These are phyloP conservation scores for Lapara coniferarum DNA, from an alignment of 2,888 invertebrate species.

Conservation along the genomic window DNA sequence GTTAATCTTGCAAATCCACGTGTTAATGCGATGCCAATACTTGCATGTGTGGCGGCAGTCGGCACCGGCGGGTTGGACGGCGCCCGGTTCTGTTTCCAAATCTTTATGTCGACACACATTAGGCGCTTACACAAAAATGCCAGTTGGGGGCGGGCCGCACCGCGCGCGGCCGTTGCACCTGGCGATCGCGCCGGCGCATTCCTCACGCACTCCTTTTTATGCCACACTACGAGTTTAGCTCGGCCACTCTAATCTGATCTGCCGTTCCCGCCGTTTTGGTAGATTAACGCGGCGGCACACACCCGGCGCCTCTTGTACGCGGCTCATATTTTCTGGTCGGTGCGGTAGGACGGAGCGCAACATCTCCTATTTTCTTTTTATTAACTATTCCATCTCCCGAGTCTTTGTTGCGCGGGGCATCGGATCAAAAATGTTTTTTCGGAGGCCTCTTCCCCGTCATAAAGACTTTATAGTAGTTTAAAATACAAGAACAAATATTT, in stretches of 20 bases:
- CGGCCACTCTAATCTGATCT: constrained; percentile 62
- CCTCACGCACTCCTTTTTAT: constrained; percentile 82
- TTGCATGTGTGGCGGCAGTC: constrained; percentile 32
- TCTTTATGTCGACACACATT: constrained; percentile 63
- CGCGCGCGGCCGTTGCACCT: constrained; percentile 79
- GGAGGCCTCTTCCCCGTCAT: constrained; percentile 42
- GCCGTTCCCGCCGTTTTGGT: constrained; percentile 45
- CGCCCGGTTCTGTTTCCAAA: constrained; percentile 51
- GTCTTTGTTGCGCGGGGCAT: constrained; percentile 61
- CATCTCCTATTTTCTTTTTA: constrained; percentile 59
- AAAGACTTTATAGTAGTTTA: constrained; percentile 44
- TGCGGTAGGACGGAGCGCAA: constrained; percentile 61
- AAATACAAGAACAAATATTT: constrained; percentile 65
- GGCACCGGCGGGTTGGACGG: constrained; percentile 34
- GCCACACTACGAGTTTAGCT: constrained; percentile 69
- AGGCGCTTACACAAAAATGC: constrained; percentile 75
- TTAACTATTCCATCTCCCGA: constrained; percentile 65
- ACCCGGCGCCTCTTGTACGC: constrained; percentile 16
- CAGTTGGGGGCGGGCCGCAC: constrained; percentile 62
- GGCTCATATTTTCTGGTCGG: constrained; percentile 51
- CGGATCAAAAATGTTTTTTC: constrained; percentile 59
- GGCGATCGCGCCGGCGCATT: constrained; percentile 75
- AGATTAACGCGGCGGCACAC: constrained; percentile 25
- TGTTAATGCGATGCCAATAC: constrained; percentile 39
- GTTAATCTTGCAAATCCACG: constrained; percentile 31